These are phyloP conservation scores for Cremastinae sp. DNA, from an alignment of 2,888 invertebrate species.

Conservation along the genomic window DNA sequence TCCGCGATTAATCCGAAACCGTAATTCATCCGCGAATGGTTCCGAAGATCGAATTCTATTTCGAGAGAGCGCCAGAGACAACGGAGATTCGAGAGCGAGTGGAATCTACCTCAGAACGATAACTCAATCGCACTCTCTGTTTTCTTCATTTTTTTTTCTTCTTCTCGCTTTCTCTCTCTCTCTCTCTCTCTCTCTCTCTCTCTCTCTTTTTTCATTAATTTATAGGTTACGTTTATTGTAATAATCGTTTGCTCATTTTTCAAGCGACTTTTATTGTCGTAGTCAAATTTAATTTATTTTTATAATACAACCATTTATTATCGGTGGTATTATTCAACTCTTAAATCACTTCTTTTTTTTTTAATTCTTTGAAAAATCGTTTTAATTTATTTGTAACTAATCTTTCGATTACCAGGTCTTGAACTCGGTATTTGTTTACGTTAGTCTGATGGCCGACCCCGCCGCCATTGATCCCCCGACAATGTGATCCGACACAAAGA, in stretches of 20 bases:
- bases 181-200: not conserved
- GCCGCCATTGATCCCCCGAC: constrained; percentile 40
- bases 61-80: constrained; percentile 23
- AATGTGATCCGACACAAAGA: not conserved
- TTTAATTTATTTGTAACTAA: no score
- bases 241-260: no score
- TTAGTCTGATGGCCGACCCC: constrained; percentile 24
- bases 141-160: no score
- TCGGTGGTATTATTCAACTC: no score
- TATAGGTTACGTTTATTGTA: not conserved
- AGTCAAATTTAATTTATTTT: no score
- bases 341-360: no score
- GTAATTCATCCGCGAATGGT: constrained; percentile 17
- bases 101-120: constrained; percentile 57
- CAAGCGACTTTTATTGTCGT: no score
- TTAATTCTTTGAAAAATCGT: no score
- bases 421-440: constrained; percentile 34
- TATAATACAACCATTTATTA: no score
- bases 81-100: constrained; percentile 36
- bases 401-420: constrained; percentile 10
- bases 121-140: constrained; percentile 45
- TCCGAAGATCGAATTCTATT: constrained; percentile 49
- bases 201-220: not conserved
- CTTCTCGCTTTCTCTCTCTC: not conserved
- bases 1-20: constrained; percentile 6